Evolutionary conservation across 2,888 invertebrate genomes (phyloP), one percentile per base, ranked within the genome.

Genomic region (Drosophila kanekoi): DNA sequence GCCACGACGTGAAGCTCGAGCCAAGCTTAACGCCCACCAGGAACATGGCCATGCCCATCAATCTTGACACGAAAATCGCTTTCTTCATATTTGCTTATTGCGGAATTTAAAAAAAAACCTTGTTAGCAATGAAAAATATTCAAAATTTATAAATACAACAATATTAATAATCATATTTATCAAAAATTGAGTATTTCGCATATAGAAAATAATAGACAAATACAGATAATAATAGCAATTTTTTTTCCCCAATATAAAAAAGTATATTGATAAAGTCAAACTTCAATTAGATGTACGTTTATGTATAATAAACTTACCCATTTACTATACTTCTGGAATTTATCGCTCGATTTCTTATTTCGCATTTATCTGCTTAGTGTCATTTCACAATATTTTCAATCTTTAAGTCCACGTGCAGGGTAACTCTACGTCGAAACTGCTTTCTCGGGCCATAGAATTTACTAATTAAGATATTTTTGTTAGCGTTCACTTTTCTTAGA

Each of bases 11-110:
- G 41, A 48, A 44, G 53, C 38, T 72, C 63, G 72, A 74, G 67
- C 73, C 73, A 72, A 71, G 67, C 60, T 57, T 64, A 63, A 78
- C 85, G 81, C 89, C 85, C 84, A 85, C 84, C 23, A 59, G 61
- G 47, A 53, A 44, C 48, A 28, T 58, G 41, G 57, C 65, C 65
- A 61, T 56, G 60, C 72, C 72, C 87, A 85, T 88, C 62, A 85
- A 88, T 87, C 89, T 88, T 62, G 41, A 69, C 63, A 69, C 49
- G 28, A 68, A 71, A 63, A 71, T 79, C 63, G 74, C 66, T 71
- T 33, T 64, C 4, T 23, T 13, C n/a, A 28, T 43, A n/a, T 23
- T 48, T 14, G 14, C 14, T 5, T 16, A 16, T 9, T 54, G 13
- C 10, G 14, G 35, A 44, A 13, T 37, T 40, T 16, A 8, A 28